These are phyloP conservation scores for Yponomeuta plumbellus DNA, from an alignment of 2,888 invertebrate species.

Conservation along the genomic window DNA sequence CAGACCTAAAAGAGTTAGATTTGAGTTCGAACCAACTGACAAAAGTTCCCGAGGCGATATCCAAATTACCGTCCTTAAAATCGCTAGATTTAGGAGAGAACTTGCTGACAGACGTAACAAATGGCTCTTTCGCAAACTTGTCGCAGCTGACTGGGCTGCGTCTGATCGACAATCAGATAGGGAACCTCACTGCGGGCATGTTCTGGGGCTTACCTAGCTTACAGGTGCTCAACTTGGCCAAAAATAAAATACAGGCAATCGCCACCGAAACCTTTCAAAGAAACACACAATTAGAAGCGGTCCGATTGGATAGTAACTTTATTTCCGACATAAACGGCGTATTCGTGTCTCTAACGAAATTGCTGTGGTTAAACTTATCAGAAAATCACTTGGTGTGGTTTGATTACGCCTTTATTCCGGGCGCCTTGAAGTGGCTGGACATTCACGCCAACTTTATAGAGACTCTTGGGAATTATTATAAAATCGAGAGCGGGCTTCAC, in stretches of 20 bases:
- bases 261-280: slow-evolving; percentile 90
- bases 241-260: slow-evolving; percentile 91
- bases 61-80: slow-evolving; percentile 88
- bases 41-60: slow-evolving; percentile 89
- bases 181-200: slow-evolving; percentile 90
- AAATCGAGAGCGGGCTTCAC: slow-evolving; percentile 85
- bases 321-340: slow-evolving; percentile 93
- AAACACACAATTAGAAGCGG: slow-evolving; percentile 89
- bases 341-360: slow-evolving; percentile 87
- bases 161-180: slow-evolving; percentile 92
- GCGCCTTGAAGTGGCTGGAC: slow-evolving; percentile 91
- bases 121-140: slow-evolving; percentile 89
- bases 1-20: slow-evolving; percentile 91
- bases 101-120: slow-evolving; percentile 87
- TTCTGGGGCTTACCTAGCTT: slow-evolving; percentile 88
- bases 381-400: slow-evolving; percentile 95
- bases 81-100: slow-evolving; percentile 95
- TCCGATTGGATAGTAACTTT: slow-evolving; percentile 91
- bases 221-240: slow-evolving; percentile 91
- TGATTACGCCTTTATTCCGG: slow-evolving; percentile 93
- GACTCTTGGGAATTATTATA: slow-evolving; percentile 91
- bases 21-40: slow-evolving; percentile 90
- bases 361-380: slow-evolving; percentile 91
- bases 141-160: slow-evolving; percentile 91
- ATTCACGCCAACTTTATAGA: slow-evolving; percentile 93